phyloP scores from a whole-genome alignment of 1,140 invertebrate genomes.

The Aricia agestis region DNA sequence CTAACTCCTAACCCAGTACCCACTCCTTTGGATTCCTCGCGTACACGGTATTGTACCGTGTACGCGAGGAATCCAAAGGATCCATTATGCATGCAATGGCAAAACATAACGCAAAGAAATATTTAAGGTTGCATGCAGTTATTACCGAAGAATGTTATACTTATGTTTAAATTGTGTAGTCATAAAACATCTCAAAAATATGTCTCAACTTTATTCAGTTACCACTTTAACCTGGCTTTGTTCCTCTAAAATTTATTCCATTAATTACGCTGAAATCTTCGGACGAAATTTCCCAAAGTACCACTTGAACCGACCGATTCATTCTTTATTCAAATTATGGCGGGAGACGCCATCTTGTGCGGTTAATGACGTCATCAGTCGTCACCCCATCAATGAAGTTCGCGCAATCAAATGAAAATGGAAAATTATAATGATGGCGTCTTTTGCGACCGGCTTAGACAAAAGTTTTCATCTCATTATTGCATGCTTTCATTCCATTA shows the following conservation, averaged over 20 bases:
- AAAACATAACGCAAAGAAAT: too few species aligned
- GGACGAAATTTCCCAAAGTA: neutral
- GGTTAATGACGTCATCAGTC: neutral
- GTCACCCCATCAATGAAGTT: neutral
- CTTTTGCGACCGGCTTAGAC: neutral
- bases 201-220: too few species aligned
- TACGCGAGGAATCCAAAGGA: too few species aligned
- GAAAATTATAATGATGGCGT: neutral
- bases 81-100: too few species aligned
- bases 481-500: neutral
- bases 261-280: neutral
- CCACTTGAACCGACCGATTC: neutral
- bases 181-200: too few species aligned
- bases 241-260: neutral
- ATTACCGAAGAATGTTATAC: too few species aligned
- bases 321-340: neutral
- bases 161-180: neutral
- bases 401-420: neutral
- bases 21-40: too few species aligned
- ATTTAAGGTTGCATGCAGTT: too few species aligned
- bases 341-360: neutral
- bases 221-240: neutral
- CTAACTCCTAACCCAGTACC: too few species aligned
- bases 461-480: slow-evolving; percentile 1
- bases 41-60: too few species aligned